Evolutionary conservation across 1,140 invertebrate species (phyloP), one percentile per base, ranked within the genome.

Genomic region (Gryon sp.): DNA sequence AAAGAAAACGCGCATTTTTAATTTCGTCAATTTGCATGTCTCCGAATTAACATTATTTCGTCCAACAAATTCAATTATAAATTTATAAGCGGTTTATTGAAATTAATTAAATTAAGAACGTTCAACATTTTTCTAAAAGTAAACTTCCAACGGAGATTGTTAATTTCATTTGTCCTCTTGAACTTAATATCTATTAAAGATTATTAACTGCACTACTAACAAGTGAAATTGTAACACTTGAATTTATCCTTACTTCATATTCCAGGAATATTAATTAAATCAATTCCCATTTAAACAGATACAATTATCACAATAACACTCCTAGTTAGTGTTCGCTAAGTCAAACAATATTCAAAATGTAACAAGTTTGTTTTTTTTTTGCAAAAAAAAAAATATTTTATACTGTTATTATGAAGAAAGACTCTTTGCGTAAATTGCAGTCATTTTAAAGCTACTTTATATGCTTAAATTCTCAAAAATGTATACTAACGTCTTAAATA

Each of bases 381-480:
- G n/a, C n/a, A n/a, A n/a, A n/a, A n/a, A n/a, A n/a, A 57, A 57
- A 43, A 20, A 43, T 11, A 11, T 16, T 57, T 30, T 43, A 41
- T 32, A 9, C 26, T 45, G 43, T 59, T 45, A 30, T 45, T 32
- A 20, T 6, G 22, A 14, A 32, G 19, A 24, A 45, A 1, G 26
- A 34, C 26, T 34, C 40, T 59, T 59, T 38, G 48, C 12, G 28
- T 36, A 36, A 46, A 60, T 60, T 60, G 48, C 46, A 46, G 30
- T 26, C 43, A 38, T 22, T 60, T 32, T 28, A 38, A 48, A 60
- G 41, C 20, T 26, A 38, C 41, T 26, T 60, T 48, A 60, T 30
- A 43, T 38, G 48, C 38, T 60, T 60, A 60, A 60, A 9, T 60
- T n/a, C n/a, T 46, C 28, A 48, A 60, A 60, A 60, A 60, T 60